Evolutionary conservation across 2,888 invertebrate species (phyloP).

Genomic region (Pediacus dermestoides): DNA sequence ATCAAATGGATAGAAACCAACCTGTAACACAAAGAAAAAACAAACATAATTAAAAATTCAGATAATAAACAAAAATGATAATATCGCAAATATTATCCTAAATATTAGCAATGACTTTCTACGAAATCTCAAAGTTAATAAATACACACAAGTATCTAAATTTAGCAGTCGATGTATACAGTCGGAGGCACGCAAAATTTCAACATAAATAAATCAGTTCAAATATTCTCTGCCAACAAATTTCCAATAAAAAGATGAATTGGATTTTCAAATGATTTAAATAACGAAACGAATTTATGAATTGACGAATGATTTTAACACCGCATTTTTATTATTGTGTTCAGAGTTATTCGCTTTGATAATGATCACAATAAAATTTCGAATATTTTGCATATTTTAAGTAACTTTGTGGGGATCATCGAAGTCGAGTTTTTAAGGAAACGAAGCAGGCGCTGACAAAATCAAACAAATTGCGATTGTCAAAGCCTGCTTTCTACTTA

Average conservation of each 20-base stretch:
- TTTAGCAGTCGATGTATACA: not conserved
- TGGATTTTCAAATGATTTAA: no score
- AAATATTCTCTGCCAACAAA: slow-evolving; percentile 11
- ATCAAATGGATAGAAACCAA: no score
- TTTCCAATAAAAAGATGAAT: slow-evolving; percentile 3
- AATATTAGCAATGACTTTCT: slow-evolving; percentile 1
- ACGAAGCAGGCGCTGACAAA: no score
- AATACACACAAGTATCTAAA: not conserved
- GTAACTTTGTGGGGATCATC: slow-evolving; percentile 1
- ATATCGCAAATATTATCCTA: not conserved
- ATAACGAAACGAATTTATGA: no score
- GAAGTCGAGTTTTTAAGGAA: not conserved
- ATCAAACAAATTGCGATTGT: no score
- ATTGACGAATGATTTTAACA: no score
- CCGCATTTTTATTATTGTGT: no score
- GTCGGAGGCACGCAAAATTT: slow-evolving; percentile 23
- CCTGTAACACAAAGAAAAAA: not conserved
- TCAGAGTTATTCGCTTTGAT: no score
- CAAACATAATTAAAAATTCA: not conserved
- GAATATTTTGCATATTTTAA: not conserved
- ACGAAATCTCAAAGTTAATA: slow-evolving; percentile 3
- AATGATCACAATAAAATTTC: no score
- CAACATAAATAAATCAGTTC: slow-evolving; percentile 25
- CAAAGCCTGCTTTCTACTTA: no score
- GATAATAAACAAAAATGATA: not conserved